Evolutionary conservation across 2,888 invertebrate genomes (phyloP), one percentile per base, ranked within the genome.

Genomic region (Plagodis dolabraria): DNA sequence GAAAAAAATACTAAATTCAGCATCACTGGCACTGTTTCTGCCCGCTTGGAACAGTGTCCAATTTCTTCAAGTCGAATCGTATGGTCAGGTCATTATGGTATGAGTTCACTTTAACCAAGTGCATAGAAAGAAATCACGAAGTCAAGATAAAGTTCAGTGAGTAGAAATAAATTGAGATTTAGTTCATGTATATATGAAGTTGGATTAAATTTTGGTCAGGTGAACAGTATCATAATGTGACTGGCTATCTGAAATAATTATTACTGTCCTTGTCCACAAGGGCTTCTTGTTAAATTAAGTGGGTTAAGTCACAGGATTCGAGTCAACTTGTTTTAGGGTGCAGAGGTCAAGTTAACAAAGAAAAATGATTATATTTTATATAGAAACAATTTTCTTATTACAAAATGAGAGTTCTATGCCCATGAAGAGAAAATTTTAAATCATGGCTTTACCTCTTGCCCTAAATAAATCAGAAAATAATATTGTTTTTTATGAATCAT

Each of bases 41-140:
- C 50, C 86, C 89, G 86, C 91, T 92, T 89, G 89, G 72, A 81
- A 77, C 86, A 84, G 80, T 82, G 72, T 82, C 71, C 71, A 74
- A 68, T 70, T 69, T 74, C 77, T 70, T 63, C 83, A 87, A 92
- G 89, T 86, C 88, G 77, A 74, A 65, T 68, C 4, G 1, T 69
- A 67, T 76, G 71, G 75, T 68, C 62, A 76, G 75, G 79, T 79
- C 80, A 75, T 72, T 61, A 68, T 75, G 71, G 70, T 74, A 73
- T 76, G 63, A 69, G 69, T 75, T 67, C 67, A 72, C 60, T 64
- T 55, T 56, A 43, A 61, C 53, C 61, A 67, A 68, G 66, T 69
- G 62, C 65, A 69, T 74, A 67, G 72, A 71, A 68, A 55, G 62
- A 68, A 68, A 70, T 67, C 57, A 63, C 63, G 65, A 65, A 59